phyloP scores from a whole-genome alignment of 2,888 invertebrate species.

The Petrolisthes manimaculis region DNA sequence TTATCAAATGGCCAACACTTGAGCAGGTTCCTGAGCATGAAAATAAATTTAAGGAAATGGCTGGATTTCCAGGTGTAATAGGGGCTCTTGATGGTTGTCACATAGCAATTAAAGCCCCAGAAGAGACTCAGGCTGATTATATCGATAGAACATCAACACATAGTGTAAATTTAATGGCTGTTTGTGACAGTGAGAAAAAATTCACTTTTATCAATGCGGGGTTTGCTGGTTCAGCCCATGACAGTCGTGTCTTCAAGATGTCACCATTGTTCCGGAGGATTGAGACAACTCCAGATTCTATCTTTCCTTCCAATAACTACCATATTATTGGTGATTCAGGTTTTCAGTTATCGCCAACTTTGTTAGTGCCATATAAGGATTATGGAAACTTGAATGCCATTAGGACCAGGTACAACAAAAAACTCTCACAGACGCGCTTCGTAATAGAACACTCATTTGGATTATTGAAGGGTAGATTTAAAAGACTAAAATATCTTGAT shows the following conservation, averaged over 20 bases:
- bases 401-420: background rate
- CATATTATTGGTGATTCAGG: too few species aligned
- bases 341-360: background rate
- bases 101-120: background rate
- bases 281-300: background rate
- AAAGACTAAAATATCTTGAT: background rate
- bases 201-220: constrained; percentile 13
- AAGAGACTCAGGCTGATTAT: constrained; percentile 1
- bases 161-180: constrained; percentile 22
- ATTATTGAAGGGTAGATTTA: background rate
- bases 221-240: constrained; percentile 13
- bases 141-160: background rate
- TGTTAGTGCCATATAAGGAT: background rate
- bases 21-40: background rate
- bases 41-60: background rate
- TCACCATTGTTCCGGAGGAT: background rate
- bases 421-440: background rate
- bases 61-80: constrained; percentile 11
- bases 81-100: constrained; percentile 1
- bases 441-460: background rate
- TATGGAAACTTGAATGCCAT: background rate
- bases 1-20: background rate
- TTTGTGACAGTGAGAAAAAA: background rate
- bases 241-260: background rate
- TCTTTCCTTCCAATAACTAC: too few species aligned